Base-by-base conservation (phyloP, 2,113 vertebrate species). In the Acrocephalus arundinaceus region DNA sequence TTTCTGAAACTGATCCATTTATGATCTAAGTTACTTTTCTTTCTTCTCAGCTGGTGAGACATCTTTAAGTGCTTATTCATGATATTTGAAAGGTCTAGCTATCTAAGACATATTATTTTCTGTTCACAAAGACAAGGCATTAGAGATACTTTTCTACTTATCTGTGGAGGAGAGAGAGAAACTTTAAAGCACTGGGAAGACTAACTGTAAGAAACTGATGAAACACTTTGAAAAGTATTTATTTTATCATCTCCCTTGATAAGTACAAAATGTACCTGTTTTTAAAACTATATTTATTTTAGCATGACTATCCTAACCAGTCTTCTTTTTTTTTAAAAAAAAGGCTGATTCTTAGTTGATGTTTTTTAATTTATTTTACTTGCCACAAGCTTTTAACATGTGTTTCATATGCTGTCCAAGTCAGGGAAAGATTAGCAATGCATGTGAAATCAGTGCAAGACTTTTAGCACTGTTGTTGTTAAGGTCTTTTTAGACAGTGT, bases 1-100 rank as follows among this genome's bases (percentile, higher is more conserved):
- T 52, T 85, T 86, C 83, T 94, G 89, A 88, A 93, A 85, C 76
- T 10, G 37, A 81, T 91, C 51, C 70, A 59, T 93, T 94, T 91
- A 80, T 80, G 48, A 79, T 88, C 72, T 78, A 80, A 72, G 85
- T 80, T 73, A 75, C 84, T 91, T 88, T 92, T 92, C 46, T 85
- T 93, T 93, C 74, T 93, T 95, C 80, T 90, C 82, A 95, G 51
- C 55, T 88, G 35, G 55, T 76, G 62, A 91, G 59, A 61, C 27
- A 63, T 86, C 91, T 94, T 43, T 89, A 93, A 93, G 85, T 83
- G 78, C 85, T 96, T 95, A 93, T 92, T 95, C 91, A 91, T 93
- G 75, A 83, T 94, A 63, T 85, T 96, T 91, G 90, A 77, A 96
- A 94, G 61, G 43, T 75, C 86, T 94, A 66, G 58, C 58, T 90